These are phyloP conservation scores for Anneissia japonica DNA, from an alignment of 35 echinoderm and acorn worm genomes.

Conservation along the genomic window DNA sequence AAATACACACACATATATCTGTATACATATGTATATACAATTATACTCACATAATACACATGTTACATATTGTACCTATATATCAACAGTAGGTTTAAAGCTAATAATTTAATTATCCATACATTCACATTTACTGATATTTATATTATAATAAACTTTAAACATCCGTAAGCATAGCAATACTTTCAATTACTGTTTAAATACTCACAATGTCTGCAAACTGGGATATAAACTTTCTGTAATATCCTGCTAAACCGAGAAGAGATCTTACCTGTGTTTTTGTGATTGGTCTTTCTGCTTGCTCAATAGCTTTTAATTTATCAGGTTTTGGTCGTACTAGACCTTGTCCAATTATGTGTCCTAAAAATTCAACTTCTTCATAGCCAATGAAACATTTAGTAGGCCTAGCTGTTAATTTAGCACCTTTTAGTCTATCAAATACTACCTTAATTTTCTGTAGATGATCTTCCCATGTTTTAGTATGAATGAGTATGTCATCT, in stretches of 20 bases:
- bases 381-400: slow-evolving; percentile 7
- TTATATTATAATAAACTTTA: no score
- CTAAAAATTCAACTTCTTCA: neutral
- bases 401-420: slow-evolving; percentile 2
- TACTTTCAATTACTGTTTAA: no score
- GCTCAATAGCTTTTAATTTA: slow-evolving; percentile 6
- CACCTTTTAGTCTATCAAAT: neutral
- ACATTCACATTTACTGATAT: no score
- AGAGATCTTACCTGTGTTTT: slow-evolving; percentile 9
- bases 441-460: neutral
- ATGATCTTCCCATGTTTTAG: slow-evolving; percentile 18
- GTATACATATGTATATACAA: no score
- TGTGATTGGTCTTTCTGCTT: neutral
- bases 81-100: no score
- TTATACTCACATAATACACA: no score
- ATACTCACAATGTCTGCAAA: no score
- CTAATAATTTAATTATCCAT: no score
- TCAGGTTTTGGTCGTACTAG: neutral
- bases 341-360: neutral
- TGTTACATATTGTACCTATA: no score
- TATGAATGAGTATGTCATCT: slow-evolving; percentile 47
- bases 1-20: no score
- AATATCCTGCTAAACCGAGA: slow-evolving; percentile 19
- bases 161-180: no score
- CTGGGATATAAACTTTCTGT: slow-evolving; percentile 18